Evolutionary conservation across 2,888 invertebrate genomes (phyloP), one percentile per base, ranked within the genome.

Genomic region (Leptinotarsa haldemani): DNA sequence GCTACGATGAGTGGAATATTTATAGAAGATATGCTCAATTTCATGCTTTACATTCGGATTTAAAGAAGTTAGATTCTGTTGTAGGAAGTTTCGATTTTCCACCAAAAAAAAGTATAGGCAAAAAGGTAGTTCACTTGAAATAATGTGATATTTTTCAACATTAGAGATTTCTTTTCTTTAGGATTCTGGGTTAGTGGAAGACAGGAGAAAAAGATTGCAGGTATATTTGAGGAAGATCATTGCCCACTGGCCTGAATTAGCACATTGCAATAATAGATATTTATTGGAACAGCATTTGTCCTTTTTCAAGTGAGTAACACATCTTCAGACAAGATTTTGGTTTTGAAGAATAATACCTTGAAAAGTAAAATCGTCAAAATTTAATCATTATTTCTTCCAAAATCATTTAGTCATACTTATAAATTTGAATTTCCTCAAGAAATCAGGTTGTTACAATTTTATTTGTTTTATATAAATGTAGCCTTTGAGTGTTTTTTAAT

Each of bases 1-100:
- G 94, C 64, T 93, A 94, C 82, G 96, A 96, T 79, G 97, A 98
- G 86, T 98, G 98, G 98, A 97, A 96, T 84, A 93, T 98, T n/a
- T 97, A 97, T 86, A 92, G 97, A 80, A 91, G 98, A 83, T 98
- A 98, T 85, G 94, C 96, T 9, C 97, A 98, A 86, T 98, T 98
- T 87, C 91, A 96, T 85, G 92, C 94, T 77, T 89, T 98, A 46
- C 96, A 98, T 86, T 91, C 92, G 76, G 93, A 94, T 80, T 88
- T 97, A 58, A 95, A 94, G 85, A 96, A 96, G 84, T 92, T 94
- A 84, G 95, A 96, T 85, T 91, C 94, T 0, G 90, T 93, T 74
- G 92, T 97, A 69, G 91, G 93, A 22, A 91, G 92, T 4, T 95
- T 96, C 84, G 95, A 96, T 85, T 97, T 98, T 88, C 98, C 98